A percentile compares a stretch with the other conserved stretches of the same genome.
Evolutionary conservation across 2,888 invertebrate species (phyloP).

Genomic region (Phaedon cochleariae): DNA sequence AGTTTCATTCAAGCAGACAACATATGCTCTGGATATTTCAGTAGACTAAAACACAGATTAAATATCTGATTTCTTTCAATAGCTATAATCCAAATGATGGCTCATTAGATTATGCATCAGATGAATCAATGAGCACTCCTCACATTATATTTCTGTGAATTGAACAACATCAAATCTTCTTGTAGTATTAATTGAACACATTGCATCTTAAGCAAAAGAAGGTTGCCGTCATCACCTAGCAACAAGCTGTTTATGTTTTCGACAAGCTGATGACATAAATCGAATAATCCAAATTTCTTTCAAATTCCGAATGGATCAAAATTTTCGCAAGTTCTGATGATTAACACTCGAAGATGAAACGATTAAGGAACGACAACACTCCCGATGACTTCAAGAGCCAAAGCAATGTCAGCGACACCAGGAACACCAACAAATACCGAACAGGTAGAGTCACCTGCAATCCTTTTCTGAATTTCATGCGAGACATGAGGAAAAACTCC

Average conservation of each 20-base stretch:
- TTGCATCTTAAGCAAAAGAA: background rate
- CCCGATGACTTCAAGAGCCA: conserved; percentile 1
- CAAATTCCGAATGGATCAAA: background rate
- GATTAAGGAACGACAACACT: background rate
- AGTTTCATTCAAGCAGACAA: too few species aligned
- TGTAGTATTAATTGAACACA: too few species aligned
- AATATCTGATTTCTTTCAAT: too few species aligned
- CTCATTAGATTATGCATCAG: too few species aligned
- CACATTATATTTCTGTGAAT: too few species aligned
- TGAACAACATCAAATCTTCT: too few species aligned
- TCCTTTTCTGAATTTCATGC: conserved; percentile 41
- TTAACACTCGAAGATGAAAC: background rate
- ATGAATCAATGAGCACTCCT: too few species aligned
- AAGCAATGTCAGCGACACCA: background rate
- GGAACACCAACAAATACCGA: conserved; percentile 12
- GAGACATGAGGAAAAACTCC: conserved; percentile 35
- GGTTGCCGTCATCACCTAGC: conserved; percentile 6
- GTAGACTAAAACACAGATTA: too few species aligned
- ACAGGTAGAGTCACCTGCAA: conserved; percentile 36
- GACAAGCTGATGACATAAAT: background rate
- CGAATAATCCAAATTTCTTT: background rate
- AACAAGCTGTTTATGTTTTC: conserved; percentile 6
- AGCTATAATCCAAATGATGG: too few species aligned
- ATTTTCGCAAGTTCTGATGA: background rate
- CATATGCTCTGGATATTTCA: too few species aligned